Percentiles rank a stretch among this genome's conserved stretches.
These are phyloP conservation scores for Esox lucius DNA, from an alignment of 2,797 vertebrate genomes.

Conservation along the genomic window DNA sequence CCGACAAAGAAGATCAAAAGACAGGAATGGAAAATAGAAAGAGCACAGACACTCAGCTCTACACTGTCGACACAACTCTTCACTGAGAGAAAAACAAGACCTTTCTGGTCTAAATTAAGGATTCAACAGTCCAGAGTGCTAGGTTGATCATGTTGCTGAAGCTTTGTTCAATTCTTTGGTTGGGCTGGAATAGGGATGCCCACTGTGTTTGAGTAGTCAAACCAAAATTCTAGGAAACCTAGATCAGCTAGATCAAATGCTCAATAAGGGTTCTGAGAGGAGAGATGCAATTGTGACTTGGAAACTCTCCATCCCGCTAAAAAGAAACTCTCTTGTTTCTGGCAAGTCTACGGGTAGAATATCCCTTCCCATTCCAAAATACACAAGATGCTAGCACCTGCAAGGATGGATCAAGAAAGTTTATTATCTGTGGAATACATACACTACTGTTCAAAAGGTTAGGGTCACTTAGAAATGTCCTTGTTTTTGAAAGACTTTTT, in stretches of 20 bases:
- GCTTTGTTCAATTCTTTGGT: neutral
- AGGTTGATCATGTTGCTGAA: neutral
- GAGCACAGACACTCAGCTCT: constrained; percentile 2
- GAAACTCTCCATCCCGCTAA: neutral
- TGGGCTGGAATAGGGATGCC: neutral
- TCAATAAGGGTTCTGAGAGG: neutral
- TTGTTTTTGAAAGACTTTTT: too few relatives aligned
- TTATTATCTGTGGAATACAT: too few relatives aligned
- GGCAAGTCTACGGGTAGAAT: neutral
- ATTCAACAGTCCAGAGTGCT: neutral
- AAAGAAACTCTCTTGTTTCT: neutral
- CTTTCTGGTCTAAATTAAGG: neutral
- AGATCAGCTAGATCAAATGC: neutral
- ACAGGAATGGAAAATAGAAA: constrained; percentile 51
- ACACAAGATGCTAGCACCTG: too few relatives aligned
- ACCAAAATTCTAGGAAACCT: neutral
- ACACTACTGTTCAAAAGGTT: too few relatives aligned
- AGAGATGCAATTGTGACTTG: neutral
- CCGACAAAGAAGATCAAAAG: constrained; percentile 58
- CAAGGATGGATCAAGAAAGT: too few relatives aligned
- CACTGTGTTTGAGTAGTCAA: neutral
- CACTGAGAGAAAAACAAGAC: constrained; percentile 25
- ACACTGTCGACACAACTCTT: constrained; percentile 16
- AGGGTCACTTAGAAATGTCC: too few relatives aligned
- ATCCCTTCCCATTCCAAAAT: neutral